phyloP scores from a whole-genome alignment of 2,797 vertebrate species.

The Fratercula arctica region DNA sequence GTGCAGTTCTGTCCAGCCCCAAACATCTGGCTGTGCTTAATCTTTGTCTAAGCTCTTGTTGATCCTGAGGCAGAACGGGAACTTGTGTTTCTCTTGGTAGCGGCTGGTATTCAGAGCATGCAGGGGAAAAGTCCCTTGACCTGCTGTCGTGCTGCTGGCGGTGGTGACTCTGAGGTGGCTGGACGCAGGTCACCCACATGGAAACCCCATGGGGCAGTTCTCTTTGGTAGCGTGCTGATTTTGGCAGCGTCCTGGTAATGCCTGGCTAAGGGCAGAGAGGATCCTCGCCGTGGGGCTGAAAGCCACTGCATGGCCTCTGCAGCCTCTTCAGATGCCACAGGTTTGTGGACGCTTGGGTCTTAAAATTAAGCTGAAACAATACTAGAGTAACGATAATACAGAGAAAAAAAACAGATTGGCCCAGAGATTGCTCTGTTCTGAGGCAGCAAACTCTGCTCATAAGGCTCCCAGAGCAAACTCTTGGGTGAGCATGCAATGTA shows the following conservation, averaged over 20 bases:
- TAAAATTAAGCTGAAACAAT: not conserved
- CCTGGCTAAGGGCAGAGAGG: not conserved
- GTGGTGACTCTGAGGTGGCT: not conserved
- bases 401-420: not conserved
- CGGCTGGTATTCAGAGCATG: not conserved
- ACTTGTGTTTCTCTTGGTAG: not conserved
- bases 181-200: not conserved
- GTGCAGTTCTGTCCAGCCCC: not conserved
- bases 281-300: fast-evolving
- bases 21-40: conserved; percentile 7
- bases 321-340: not conserved
- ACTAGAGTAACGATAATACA: not conserved
- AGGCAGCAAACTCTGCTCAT: not conserved
- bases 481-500: fast-evolving
- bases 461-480: not conserved
- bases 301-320: not conserved
- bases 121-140: not conserved
- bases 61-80: not conserved
- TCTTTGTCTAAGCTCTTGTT: not conserved
- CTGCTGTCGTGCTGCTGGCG: not conserved
- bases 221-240: not conserved
- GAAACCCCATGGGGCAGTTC: not conserved
- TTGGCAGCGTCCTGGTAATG: not conserved
- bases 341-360: not conserved
- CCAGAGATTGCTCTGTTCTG: not conserved